These are phyloP conservation scores for Dasyurus viverrinus DNA, from an alignment of 2,113 vertebrate genomes.

Conservation along the genomic window DNA sequence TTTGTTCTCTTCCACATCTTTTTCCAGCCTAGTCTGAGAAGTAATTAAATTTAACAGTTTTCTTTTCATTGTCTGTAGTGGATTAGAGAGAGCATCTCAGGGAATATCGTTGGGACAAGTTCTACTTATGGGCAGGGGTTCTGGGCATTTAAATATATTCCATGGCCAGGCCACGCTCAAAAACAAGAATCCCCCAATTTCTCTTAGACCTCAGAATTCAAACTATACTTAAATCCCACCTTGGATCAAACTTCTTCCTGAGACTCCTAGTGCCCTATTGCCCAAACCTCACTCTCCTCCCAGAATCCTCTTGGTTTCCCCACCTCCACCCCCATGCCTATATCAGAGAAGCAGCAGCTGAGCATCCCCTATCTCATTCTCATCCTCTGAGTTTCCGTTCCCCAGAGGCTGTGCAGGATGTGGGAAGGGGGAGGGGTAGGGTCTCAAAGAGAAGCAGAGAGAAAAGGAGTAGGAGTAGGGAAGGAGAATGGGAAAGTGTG, in stretches of 20 bases:
- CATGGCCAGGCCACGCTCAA: background rate
- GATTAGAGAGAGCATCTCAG: background rate
- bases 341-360: conserved; percentile 63
- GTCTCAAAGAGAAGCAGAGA: conserved; percentile 6
- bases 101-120: background rate
- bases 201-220: background rate
- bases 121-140: background rate
- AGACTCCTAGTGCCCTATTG: background rate
- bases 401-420: conserved; percentile 79
- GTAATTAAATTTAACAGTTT: background rate
- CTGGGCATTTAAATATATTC: background rate
- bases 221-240: background rate
- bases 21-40: background rate
- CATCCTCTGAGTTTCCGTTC: conserved; percentile 79
- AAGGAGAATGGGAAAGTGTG: background rate
- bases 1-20: background rate
- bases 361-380: conserved; percentile 75
- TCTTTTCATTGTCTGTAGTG: background rate
- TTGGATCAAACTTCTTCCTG: background rate
- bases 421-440: conserved; percentile 72
- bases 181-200: background rate
- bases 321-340: background rate
- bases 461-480: background rate
- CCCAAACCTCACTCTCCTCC: background rate
- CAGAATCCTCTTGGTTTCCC: conserved; percentile 19